These are phyloP conservation scores for Cataglyphis cursor DNA, from an alignment of 2,888 invertebrate genomes.

Conservation along the genomic window DNA sequence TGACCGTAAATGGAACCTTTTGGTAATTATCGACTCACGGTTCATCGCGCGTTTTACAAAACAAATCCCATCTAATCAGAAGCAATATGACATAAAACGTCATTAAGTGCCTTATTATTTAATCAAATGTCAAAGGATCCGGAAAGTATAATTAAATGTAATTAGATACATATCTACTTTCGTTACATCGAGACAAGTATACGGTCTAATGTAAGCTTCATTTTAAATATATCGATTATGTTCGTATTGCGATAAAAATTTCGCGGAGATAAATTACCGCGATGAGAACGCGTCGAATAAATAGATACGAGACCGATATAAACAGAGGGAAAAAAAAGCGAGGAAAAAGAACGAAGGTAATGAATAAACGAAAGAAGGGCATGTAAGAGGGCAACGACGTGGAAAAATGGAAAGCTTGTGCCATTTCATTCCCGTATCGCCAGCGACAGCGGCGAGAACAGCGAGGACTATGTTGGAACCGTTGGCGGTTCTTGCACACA, in stretches of 20 bases:
- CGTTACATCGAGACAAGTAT: neutral
- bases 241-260: conserved; percentile 24
- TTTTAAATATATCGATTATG: neutral
- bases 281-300: neutral
- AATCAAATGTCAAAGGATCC: neutral
- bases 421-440: conserved; percentile 33
- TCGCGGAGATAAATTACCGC: conserved; percentile 12
- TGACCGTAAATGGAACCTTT: neutral
- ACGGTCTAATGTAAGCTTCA: neutral
- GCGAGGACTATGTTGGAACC: neutral
- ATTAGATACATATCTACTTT: neutral
- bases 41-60: neutral
- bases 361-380: conserved; percentile 14
- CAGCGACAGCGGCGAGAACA: neutral
- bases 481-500: neutral
- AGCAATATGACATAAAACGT: neutral
- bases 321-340: neutral
- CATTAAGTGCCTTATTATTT: neutral
- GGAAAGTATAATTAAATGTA: neutral
- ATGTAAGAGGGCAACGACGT: conserved; percentile 38
- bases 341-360: conserved; percentile 14
- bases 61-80: neutral
- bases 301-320: neutral
- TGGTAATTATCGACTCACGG: neutral
- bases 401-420: conserved; percentile 53